Conservation (phyloP, 2,797 vertebrate genomes). For the Channa striata region DNA sequence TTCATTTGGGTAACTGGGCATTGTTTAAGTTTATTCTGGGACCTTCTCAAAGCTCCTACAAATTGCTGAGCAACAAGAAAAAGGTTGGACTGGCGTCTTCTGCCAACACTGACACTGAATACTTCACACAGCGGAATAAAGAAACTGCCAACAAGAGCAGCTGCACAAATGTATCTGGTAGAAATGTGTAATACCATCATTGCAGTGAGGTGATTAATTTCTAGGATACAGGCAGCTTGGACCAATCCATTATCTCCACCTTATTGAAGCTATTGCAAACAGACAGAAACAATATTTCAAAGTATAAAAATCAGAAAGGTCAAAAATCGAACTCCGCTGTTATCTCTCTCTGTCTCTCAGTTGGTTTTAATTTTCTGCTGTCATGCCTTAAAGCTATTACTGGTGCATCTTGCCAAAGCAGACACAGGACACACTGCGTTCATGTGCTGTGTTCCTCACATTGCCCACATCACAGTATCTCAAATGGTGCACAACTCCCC, state of each 20-base stretch:
- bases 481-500: slow-evolving; percentile 63
- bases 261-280: slow-evolving; percentile 46
- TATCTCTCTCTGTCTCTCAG: slow-evolving; percentile 52
- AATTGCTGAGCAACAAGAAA: slow-evolving; percentile 22
- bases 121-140: slow-evolving; percentile 44
- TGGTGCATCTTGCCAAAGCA: slow-evolving; percentile 55
- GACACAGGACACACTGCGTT: slow-evolving; percentile 50
- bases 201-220: slow-evolving; percentile 56
- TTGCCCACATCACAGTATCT: slow-evolving; percentile 76
- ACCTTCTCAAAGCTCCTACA: slow-evolving; percentile 33
- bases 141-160: slow-evolving; percentile 65
- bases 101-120: slow-evolving; percentile 44
- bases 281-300: slow-evolving; percentile 59
- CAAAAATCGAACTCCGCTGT: slow-evolving; percentile 52
- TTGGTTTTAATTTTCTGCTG: slow-evolving; percentile 64
- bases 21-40: slow-evolving; percentile 33
- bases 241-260: slow-evolving; percentile 48
- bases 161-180: slow-evolving; percentile 64
- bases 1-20: slow-evolving; percentile 7
- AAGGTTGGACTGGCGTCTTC: slow-evolving; percentile 19
- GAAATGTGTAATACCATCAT: slow-evolving; percentile 50
- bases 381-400: slow-evolving; percentile 66
- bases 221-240: slow-evolving; percentile 43
- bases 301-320: slow-evolving; percentile 55
- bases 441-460: slow-evolving; percentile 56